A percentile compares a stretch with the other conserved stretches of the same genome.
These are phyloP conservation scores for Protobothrops flavoviridis DNA, from an alignment of 2,113 vertebrate species.

Conservation along the genomic window DNA sequence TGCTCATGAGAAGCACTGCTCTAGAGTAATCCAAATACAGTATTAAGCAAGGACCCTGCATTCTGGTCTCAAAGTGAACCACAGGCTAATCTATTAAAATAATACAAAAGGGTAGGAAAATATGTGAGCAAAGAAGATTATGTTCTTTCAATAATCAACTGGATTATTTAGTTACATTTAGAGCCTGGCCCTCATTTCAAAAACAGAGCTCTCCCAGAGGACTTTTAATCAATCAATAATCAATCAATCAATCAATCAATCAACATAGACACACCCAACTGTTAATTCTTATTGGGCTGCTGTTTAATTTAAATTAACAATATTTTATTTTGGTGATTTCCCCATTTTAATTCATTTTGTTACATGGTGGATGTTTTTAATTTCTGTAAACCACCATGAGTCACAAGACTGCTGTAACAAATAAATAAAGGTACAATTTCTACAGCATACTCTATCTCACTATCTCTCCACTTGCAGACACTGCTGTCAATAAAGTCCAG, in stretches of 20 bases:
- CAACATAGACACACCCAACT: background rate
- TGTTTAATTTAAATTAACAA: background rate
- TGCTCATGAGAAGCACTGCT: background rate
- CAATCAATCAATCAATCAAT: background rate
- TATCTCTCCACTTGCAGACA: background rate
- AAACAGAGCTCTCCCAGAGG: background rate
- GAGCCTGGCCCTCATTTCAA: background rate
- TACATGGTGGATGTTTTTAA: background rate
- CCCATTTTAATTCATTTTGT: background rate
- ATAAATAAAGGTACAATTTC: background rate
- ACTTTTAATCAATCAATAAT: background rate
- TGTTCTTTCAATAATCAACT: background rate
- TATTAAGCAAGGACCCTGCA: background rate
- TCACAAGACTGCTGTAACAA: background rate
- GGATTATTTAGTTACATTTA: background rate
- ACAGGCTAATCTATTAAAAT: background rate
- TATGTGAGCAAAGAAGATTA: background rate
- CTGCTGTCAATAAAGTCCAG: background rate
- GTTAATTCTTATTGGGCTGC: background rate
- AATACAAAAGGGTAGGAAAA: background rate
- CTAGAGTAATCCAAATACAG: background rate
- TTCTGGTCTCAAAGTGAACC: background rate
- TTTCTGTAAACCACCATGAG: background rate
- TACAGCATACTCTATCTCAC: background rate
- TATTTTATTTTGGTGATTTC: background rate